Evolutionary conservation across 1,140 invertebrate genomes (phyloP), one percentile per base, ranked within the genome.

Genomic region (Melitaea cinxia): DNA sequence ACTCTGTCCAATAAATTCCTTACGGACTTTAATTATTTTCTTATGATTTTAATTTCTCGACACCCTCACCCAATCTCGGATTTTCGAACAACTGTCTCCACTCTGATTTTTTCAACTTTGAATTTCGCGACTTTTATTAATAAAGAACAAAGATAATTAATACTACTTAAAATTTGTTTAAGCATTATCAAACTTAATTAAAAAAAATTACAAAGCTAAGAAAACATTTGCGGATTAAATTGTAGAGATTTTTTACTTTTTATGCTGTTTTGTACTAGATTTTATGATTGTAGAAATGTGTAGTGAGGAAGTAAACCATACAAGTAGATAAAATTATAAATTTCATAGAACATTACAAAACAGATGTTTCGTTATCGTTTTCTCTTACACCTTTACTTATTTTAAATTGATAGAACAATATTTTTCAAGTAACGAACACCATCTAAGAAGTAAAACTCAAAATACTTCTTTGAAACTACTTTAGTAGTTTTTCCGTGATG

Each of bases 81-180:
- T 85, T 83, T 79, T 35, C 68, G 75, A 85, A 88, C 88, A 90
- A 90, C 88, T 88, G 88, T 90, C 85, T 88, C 85, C 82, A 83
- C 81, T 84, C 75, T 50, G 70, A 80, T 82, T 88, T 88, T 86
- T 90, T 80, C 62, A 55, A 75, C 74, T 76, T 70, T 55, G 57
- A 80, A 74, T 82, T 47, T 78, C 53, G 67, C 77, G 81, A 83
- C 85, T 89, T 88, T 88, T 88, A 88, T 89, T 90, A 90, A 86
- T 88, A 86, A 87, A 83, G 77, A 67, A 47, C 42, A 68, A 83
- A 88, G 85, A 89, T 86, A 90, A 89, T 89, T 90, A 90, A 89
- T 90, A 90, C 85, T 90, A 90, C 88, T 90, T 90, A 88, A 88
- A 88, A 82, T 86, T 89, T 90, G 85, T 88, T 90, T 88, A 88